phyloP scores from a whole-genome alignment of 2,888 invertebrate species.

The Drosophila mercatorum region DNA sequence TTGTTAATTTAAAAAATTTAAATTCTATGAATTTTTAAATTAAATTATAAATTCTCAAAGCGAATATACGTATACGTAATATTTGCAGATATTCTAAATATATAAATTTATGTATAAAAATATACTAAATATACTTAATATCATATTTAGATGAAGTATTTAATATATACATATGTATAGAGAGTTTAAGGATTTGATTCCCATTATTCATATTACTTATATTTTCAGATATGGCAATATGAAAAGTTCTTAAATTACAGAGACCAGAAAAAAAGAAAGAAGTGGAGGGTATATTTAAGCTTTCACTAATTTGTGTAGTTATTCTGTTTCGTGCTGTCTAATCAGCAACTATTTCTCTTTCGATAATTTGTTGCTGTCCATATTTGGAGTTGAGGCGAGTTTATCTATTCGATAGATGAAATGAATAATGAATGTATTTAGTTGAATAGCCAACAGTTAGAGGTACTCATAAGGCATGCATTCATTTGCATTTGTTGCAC shows the following conservation, averaged over 20 bases:
- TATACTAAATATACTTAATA: too few species aligned
- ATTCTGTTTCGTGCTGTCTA: background rate
- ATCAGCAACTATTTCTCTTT: background rate
- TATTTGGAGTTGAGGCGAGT: background rate
- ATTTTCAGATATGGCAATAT: too few species aligned
- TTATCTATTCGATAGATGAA: conserved; percentile 20
- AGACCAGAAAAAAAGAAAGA: too few species aligned
- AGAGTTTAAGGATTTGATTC: too few species aligned
- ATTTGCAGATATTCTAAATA: too few species aligned
- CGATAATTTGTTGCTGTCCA: conserved; percentile 1
- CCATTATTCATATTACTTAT: too few species aligned
- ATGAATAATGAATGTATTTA: conserved; percentile 52
- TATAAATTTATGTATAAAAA: too few species aligned
- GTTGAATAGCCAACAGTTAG: conserved; percentile 30
- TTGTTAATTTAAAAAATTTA: background rate
- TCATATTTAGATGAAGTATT: too few species aligned
- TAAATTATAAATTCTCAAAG: background rate
- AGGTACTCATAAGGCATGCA: conserved; percentile 42
- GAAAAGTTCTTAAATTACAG: too few species aligned
- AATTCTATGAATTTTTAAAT: background rate
- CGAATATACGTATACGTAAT: too few species aligned
- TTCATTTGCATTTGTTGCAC: conserved; percentile 50
- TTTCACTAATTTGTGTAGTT: background rate
- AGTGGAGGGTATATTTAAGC: too few species aligned
- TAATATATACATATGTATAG: too few species aligned